Conservation (phyloP, 2,888 invertebrate genomes). For the Phanerotoma sp. region DNA sequence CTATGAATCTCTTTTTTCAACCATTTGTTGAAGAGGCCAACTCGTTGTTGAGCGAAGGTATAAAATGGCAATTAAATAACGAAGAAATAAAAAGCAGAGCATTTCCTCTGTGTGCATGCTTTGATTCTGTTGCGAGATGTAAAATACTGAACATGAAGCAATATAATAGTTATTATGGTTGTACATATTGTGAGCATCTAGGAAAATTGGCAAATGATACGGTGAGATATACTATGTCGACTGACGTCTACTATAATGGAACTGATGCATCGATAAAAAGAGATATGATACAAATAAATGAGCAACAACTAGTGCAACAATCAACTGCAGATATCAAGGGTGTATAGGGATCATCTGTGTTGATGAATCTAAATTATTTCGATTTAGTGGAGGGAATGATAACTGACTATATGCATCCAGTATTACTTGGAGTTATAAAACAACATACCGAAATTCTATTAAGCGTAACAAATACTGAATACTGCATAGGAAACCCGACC, state of each 20-base stretch:
- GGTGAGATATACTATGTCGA: slow-evolving; percentile 16
- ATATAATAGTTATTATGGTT: slow-evolving; percentile 30
- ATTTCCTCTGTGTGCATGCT: slow-evolving; percentile 14
- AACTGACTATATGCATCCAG: slow-evolving; percentile 23
- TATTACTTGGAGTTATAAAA: slow-evolving; percentile 16
- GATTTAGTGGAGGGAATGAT: slow-evolving; percentile 15
- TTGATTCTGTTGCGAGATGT: slow-evolving; percentile 29
- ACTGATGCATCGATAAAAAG: slow-evolving; percentile 18
- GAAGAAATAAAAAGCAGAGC: slow-evolving; percentile 11
- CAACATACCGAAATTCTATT: slow-evolving; percentile 13
- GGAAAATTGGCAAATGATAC: slow-evolving; percentile 9
- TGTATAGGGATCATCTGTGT: slow-evolving; percentile 16
- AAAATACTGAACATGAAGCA: slow-evolving; percentile 30
- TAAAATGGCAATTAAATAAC: slow-evolving; percentile 17
- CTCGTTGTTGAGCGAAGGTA: slow-evolving; percentile 10
- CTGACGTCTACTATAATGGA: background rate
- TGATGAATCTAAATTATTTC: slow-evolving; percentile 22
- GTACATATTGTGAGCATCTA: slow-evolving; percentile 28
- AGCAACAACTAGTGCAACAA: background rate
- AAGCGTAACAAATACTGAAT: slow-evolving; percentile 1
- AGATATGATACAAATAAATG: slow-evolving; percentile 3
- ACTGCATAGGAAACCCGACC: slow-evolving; percentile 20
- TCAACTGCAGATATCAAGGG: background rate
- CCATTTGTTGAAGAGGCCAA: slow-evolving; percentile 22
- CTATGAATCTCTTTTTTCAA: slow-evolving; percentile 22